These are phyloP conservation scores for Automeris io DNA, from an alignment of 2,888 invertebrate genomes.

Conservation along the genomic window DNA sequence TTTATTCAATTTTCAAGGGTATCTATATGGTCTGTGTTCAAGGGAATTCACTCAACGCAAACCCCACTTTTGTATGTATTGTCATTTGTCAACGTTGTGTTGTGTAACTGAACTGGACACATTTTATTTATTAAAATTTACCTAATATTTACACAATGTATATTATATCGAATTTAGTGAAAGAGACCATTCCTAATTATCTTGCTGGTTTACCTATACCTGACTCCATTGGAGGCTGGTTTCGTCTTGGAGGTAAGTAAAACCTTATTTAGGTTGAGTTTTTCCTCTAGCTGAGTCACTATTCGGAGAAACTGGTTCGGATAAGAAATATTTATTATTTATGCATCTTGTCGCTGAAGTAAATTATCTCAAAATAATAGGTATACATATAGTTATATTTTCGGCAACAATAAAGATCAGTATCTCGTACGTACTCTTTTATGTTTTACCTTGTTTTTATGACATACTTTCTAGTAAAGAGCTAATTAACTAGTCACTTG, in stretches of 20 bases:
- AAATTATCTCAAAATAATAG: too few relatives aligned
- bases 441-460: constrained; percentile 13
- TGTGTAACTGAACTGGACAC: constrained; percentile 15
- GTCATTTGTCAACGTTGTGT: constrained; percentile 7
- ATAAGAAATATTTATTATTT: too few relatives aligned
- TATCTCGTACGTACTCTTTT: constrained; percentile 3
- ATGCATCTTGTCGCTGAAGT: too few relatives aligned
- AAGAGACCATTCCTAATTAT: constrained; percentile 89
- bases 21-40: too few relatives aligned
- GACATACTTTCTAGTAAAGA: constrained; percentile 23
- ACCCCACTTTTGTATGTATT: background rate
- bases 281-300: background rate
- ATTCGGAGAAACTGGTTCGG: background rate
- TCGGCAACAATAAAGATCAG: background rate
- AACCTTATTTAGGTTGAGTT: background rate
- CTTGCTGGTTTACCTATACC: constrained; percentile 90
- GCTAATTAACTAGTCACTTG: too few relatives aligned
- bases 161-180: constrained; percentile 84
- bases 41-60: too few relatives aligned
- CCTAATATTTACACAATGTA: constrained; percentile 78
- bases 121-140: constrained; percentile 4
- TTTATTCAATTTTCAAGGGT: too few relatives aligned
- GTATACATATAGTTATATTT: background rate
- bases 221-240: constrained; percentile 89
- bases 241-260: constrained; percentile 84